Conservation (phyloP, 1,140 invertebrate species). For the Charaxes varanes region DNA sequence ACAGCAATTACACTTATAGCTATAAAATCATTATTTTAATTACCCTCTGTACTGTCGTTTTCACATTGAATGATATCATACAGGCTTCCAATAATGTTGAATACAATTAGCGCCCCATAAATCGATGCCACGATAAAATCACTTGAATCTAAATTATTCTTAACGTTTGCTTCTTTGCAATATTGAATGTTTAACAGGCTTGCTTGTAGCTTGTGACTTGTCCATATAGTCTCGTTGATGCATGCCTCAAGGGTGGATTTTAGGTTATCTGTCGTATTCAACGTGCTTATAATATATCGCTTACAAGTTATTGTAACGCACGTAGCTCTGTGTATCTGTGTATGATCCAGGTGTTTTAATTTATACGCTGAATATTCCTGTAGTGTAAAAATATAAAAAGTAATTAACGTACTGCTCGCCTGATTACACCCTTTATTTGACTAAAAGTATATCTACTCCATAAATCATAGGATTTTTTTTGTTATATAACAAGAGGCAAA, state of each 20-base stretch:
- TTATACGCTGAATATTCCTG: conserved; percentile 56
- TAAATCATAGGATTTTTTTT: no score
- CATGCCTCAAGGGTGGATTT: conserved; percentile 22
- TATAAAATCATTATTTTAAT: no score
- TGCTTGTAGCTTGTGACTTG: conserved; percentile 24
- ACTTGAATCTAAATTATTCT: conserved; percentile 16
- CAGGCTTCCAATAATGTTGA: conserved; percentile 27
- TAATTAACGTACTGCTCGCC: no score
- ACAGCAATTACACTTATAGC: no score
- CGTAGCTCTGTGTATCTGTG: conserved; percentile 68
- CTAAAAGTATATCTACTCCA: no score
- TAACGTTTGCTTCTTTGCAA: conserved; percentile 26
- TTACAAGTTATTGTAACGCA: conserved; percentile 56
- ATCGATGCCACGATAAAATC: conserved; percentile 23
- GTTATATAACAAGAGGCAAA: no score
- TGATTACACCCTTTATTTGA: no score
- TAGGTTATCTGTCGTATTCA: conserved; percentile 23
- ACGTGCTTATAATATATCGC: conserved; percentile 16
- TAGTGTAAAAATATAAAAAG: no score
- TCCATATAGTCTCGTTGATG: conserved; percentile 30
- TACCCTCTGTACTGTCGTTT: conserved; percentile 35
- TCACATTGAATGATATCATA: conserved; percentile 32
- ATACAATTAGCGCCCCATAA: conserved; percentile 23
- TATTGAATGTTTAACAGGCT: conserved; percentile 22
- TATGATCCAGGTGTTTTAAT: conserved; percentile 72